Evolutionary conservation across 2,888 invertebrate species (phyloP), one percentile per base, ranked within the genome.

Genomic region (Candidula unifasciata): DNA sequence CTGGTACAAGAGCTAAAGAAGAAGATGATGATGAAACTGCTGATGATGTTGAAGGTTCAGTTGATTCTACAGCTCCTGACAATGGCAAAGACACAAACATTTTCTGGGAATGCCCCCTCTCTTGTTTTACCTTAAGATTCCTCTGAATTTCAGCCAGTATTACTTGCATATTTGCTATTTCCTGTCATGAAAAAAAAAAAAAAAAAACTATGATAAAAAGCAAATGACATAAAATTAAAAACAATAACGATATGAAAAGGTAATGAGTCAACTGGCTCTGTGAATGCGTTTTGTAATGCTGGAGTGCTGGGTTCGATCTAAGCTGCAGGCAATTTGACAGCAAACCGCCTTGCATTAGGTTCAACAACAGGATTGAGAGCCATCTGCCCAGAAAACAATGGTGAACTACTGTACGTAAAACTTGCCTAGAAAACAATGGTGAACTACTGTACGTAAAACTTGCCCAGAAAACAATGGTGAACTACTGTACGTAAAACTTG

Each of bases 91-190:
- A 78, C 35, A 52, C 13, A 74, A 54, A 16, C 33, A 13, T 30
- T 74, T 74, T 27, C 74, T 74, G 74, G 8, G 52, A 27, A 73
- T 27, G 10, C 3, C 44, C 73, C n/a, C n/a, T 71, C 21, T 78
- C 64, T 24, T 78, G 60, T 64, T 64, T 64, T 30, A 64, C 33
- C 64, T 64, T 24, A n/a, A 78, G 24, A 35, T 60, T 37, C 60
- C 37, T 60, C 18, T 64, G 60, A 60, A 78, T 6, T 27, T 37
- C 27, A 30, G 66, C 66, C 44, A 79, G 52, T 16, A 79, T 79
- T 52, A 68, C 27, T 21, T 79, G 66, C 6, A 79, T 10, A 27
- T 21, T 66, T 13, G 68, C 79, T 27, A 79, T 66, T 8, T 79
- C 79, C 79, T 79, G 79, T 64, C 0, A 64, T 1, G 54, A 74